Percentiles rank a stretch among this genome's conserved stretches.
phyloP scores from a whole-genome alignment of 1,140 invertebrate genomes.

The Philaenus spumarius region DNA sequence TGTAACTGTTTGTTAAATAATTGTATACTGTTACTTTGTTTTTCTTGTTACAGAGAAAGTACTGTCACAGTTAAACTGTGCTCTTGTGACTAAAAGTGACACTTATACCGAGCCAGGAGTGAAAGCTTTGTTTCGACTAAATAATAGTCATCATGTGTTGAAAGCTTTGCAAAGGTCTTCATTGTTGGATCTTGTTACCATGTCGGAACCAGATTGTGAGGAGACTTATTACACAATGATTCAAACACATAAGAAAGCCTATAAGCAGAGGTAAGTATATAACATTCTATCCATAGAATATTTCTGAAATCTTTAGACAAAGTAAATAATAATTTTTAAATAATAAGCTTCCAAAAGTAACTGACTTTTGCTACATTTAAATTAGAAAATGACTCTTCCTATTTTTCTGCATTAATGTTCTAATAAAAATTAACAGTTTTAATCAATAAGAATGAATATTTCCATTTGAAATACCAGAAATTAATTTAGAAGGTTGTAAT shows the following conservation, averaged over 20 bases:
- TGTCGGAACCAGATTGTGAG: slow-evolving; percentile 77
- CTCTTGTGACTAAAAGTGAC: slow-evolving; percentile 78
- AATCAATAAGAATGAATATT: too few species aligned
- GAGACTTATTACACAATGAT: slow-evolving; percentile 77
- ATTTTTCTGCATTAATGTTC: too few species aligned
- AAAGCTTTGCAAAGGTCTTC: slow-evolving; percentile 80
- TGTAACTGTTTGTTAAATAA: too few species aligned
- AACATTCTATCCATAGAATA: too few species aligned
- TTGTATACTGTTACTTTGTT: slow-evolving; percentile 14
- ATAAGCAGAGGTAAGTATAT: slow-evolving; percentile 68
- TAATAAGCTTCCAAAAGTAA: too few species aligned
- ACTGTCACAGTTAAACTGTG: slow-evolving; percentile 74
- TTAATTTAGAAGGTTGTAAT: too few species aligned
- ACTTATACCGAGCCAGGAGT: slow-evolving; percentile 71
- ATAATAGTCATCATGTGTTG: slow-evolving; percentile 90
- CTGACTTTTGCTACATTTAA: too few species aligned
- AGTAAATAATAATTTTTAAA: too few species aligned
- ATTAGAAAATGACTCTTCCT: too few species aligned
- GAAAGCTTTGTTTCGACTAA: slow-evolving; percentile 79
- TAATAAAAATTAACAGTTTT: too few species aligned
- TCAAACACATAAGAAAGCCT: slow-evolving; percentile 65
- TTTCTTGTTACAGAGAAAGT: slow-evolving; percentile 63
- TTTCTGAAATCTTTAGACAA: too few species aligned
- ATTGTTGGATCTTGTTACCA: slow-evolving; percentile 68
- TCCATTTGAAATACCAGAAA: too few species aligned